phyloP scores from a whole-genome alignment of 2,113 vertebrate genomes.

The Oenanthe oenanthe region DNA sequence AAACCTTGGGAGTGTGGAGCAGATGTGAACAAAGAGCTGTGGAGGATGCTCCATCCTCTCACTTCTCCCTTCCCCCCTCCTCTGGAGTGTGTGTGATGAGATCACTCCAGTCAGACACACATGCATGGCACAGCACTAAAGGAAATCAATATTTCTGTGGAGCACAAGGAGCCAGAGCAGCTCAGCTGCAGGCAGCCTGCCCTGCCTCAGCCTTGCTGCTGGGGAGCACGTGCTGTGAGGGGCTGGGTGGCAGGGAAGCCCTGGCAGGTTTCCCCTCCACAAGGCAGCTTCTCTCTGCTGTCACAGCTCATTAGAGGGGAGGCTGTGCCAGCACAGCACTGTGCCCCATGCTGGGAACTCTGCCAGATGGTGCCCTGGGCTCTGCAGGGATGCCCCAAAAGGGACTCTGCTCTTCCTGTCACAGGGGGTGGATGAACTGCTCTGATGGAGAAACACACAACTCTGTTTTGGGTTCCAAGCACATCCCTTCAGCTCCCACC shows the following conservation, averaged over 20 bases:
- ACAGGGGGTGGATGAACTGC: not conserved
- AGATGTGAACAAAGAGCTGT: conserved; percentile 73
- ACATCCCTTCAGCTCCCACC: not conserved
- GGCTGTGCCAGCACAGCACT: not conserved
- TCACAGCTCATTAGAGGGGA: conserved; percentile 37
- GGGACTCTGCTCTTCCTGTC: not conserved
- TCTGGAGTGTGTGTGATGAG: conserved; percentile 3
- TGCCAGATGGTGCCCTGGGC: not conserved
- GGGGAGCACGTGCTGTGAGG: accelerated
- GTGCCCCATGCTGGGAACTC: not conserved
- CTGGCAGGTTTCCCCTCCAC: not conserved
- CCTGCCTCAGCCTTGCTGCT: not conserved
- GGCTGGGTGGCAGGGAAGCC: not conserved
- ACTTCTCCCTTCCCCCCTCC: conserved; percentile 12
- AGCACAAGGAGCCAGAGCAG: conserved; percentile 13
- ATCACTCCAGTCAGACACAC: not conserved
- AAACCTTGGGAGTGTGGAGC: conserved; percentile 28
- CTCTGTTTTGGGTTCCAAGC: not conserved
- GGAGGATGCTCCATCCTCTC: conserved; percentile 30
- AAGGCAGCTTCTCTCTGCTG: conserved; percentile 15
- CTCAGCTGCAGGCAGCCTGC: conserved; percentile 11
- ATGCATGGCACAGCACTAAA: not conserved
- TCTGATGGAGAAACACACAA: not conserved
- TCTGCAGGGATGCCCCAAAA: not conserved
- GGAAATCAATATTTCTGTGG: conserved; percentile 39